A percentile compares a stretch with the other conserved stretches of the same genome.
Conservation (phyloP, 2,888 invertebrate species). For the Cacoxenus indagator region DNA sequence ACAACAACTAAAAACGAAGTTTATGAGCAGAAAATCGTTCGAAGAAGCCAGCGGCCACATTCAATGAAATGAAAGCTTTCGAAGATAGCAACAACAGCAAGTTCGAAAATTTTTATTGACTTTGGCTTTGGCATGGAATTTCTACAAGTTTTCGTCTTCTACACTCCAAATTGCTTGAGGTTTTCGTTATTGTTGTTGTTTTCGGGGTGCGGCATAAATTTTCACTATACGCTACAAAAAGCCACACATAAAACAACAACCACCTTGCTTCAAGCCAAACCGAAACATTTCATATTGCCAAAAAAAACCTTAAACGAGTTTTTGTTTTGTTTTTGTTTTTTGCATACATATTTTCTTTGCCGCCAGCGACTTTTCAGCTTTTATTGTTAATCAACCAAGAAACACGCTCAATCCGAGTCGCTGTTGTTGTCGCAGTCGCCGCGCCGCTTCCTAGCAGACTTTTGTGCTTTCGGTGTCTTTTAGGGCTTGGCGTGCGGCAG, state of each 20-base stretch:
- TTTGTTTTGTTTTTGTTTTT: constrained; percentile 38
- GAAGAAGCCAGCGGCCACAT: too few relatives aligned
- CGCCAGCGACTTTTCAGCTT: neutral
- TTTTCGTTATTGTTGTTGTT: constrained; percentile 17
- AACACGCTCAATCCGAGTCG: neutral
- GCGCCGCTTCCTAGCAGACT: too few relatives aligned
- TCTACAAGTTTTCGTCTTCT: constrained; percentile 10
- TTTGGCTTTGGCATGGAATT: constrained; percentile 15
- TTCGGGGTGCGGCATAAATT: constrained; percentile 52
- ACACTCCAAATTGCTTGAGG: constrained; percentile 1
- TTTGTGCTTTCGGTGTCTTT: too few relatives aligned
- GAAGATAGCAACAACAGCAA: constrained; percentile 5
- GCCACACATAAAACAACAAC: constrained; percentile 26
- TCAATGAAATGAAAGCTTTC: neutral
- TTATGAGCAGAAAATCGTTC: neutral
- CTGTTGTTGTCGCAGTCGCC: too few relatives aligned
- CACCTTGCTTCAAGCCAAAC: too few relatives aligned
- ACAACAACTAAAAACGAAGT: too few relatives aligned
- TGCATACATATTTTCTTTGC: constrained; percentile 21
- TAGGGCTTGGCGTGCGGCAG: too few relatives aligned
- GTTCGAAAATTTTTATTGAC: neutral
- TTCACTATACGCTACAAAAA: constrained; percentile 44
- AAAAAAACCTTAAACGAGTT: constrained; percentile 45
- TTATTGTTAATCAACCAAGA: neutral
- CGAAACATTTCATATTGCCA: constrained; percentile 25